A percentile compares a stretch with the other conserved stretches of the same genome.
Evolutionary conservation across 2,797 vertebrate genomes (phyloP).

Genomic region (Peromyscus eremicus): DNA sequence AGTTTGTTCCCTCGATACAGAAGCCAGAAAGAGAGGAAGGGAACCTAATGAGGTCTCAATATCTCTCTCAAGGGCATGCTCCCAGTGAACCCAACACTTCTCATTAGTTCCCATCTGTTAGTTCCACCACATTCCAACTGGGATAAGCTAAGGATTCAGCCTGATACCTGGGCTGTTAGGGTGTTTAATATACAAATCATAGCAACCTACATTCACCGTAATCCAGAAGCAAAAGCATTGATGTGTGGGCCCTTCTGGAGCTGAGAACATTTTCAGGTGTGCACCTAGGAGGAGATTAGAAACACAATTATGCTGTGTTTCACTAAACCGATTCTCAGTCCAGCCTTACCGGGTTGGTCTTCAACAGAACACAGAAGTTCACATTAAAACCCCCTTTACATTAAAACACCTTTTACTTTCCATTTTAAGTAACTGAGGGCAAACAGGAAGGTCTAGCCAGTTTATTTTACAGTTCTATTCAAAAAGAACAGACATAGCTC

Average conservation of each 20-base stretch:
- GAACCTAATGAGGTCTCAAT: too few species aligned
- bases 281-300: neutral
- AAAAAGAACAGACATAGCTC: neutral
- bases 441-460: neutral
- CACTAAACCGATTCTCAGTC: neutral
- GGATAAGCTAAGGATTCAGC: too few species aligned
- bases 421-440: neutral
- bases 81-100: neutral
- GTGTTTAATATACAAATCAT: neutral
- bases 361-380: neutral
- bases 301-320: neutral
- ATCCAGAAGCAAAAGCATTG: neutral
- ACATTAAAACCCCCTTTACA: neutral
- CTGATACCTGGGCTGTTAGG: neutral
- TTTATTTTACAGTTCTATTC: slow-evolving; percentile 62
- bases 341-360: neutral
- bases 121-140: neutral
- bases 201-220: neutral
- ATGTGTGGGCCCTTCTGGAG: fast-evolving
- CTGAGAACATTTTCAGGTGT: neutral
- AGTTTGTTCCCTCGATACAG: neutral
- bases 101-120: too few species aligned
- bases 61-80: too few species aligned
- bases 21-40: neutral
- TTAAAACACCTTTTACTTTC: neutral